These are phyloP conservation scores for Polydrusus cervinus DNA, from an alignment of 2,888 invertebrate species.

Conservation along the genomic window DNA sequence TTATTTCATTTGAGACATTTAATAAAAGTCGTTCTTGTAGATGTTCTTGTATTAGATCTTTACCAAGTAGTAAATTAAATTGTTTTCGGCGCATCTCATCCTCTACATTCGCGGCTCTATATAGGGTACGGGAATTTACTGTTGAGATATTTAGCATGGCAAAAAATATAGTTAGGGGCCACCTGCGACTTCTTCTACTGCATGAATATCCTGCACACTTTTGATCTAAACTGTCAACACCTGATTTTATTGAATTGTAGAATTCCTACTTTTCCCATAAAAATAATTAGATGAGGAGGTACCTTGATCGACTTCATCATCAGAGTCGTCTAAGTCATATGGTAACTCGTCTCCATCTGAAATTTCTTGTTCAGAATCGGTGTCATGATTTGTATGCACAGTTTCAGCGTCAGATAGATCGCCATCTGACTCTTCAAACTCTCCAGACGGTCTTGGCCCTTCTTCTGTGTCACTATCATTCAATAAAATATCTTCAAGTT, in stretches of 20 bases:
- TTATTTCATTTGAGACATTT: slow-evolving; percentile 15
- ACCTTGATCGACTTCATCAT: too few relatives aligned
- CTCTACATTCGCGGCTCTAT: slow-evolving; percentile 6
- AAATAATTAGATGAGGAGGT: too few relatives aligned
- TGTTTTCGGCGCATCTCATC: not conserved
- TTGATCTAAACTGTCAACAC: slow-evolving; percentile 35
- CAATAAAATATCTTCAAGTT: too few relatives aligned
- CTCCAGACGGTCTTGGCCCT: too few relatives aligned
- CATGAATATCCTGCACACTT: slow-evolving; percentile 33
- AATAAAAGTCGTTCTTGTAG: slow-evolving; percentile 24
- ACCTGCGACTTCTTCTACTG: slow-evolving; percentile 34
- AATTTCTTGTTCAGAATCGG: too few relatives aligned
- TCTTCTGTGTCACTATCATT: too few relatives aligned
- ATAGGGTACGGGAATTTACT: slow-evolving; percentile 1
- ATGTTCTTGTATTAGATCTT: slow-evolving; percentile 15
- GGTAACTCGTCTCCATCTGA: too few relatives aligned
- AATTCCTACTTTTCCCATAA: too few relatives aligned
- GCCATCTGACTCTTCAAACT: too few relatives aligned
- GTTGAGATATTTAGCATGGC: slow-evolving; percentile 32
- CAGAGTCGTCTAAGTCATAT: too few relatives aligned
- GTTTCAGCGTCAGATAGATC: too few relatives aligned
- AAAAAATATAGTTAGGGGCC: slow-evolving; percentile 34
- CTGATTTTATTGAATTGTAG: slow-evolving; percentile 38
- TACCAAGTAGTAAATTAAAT: slow-evolving; percentile 15
- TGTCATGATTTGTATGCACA: too few relatives aligned